Percentiles rank a stretch among this genome's conserved stretches.
Conservation (phyloP, 2,888 invertebrate species). For the Parapristionchus giblindavisi region DNA sequence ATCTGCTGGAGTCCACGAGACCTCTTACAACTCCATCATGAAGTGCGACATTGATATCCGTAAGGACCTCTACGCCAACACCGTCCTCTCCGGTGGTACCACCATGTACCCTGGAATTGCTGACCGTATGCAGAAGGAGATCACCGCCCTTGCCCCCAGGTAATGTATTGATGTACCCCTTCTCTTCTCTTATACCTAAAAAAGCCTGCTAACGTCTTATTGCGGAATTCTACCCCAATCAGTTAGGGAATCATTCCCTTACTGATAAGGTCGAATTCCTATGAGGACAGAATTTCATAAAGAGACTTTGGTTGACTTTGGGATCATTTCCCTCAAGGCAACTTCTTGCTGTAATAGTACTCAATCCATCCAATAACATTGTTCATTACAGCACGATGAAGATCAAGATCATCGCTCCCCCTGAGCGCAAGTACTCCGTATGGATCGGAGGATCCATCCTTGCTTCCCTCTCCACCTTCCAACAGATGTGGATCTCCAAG, state of each 20-base stretch:
- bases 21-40: conserved; percentile 87
- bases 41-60: conserved; percentile 89
- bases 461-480: conserved; percentile 88
- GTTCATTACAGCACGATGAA: conserved; percentile 77
- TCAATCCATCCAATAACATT: too few relatives aligned
- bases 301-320: too few relatives aligned
- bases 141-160: conserved; percentile 64
- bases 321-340: too few relatives aligned
- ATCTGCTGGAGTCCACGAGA: conserved; percentile 66
- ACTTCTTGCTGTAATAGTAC: too few relatives aligned
- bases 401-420: conserved; percentile 74
- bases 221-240: too few relatives aligned
- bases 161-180: conserved; percentile 38
- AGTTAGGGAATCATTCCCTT: too few relatives aligned
- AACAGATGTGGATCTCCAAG: conserved; percentile 82
- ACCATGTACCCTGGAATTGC: conserved; percentile 98
- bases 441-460: conserved; percentile 98
- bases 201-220: too few relatives aligned
- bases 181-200: too few relatives aligned
- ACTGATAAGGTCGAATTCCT: too few relatives aligned
- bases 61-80: conserved; percentile 77
- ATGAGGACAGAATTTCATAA: too few relatives aligned
- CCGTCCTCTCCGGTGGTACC: conserved; percentile 69
- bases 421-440: conserved; percentile 95
- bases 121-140: conserved; percentile 95